Conservation (phyloP, 2,888 invertebrate genomes). For the Congeria kusceri region DNA sequence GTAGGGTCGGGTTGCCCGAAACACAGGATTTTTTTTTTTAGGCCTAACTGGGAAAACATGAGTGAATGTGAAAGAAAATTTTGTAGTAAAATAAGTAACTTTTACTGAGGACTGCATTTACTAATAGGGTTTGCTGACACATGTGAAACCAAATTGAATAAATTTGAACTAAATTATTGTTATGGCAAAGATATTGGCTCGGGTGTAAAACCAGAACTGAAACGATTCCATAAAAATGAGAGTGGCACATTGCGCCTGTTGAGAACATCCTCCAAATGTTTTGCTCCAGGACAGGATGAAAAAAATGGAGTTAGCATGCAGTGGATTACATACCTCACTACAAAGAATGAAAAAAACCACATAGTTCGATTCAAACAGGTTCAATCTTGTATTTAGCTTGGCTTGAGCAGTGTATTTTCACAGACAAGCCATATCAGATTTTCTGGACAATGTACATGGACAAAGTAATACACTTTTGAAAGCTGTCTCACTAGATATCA, state of each 20-base stretch:
- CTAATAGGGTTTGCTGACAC: constrained; percentile 43
- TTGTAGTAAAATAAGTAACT: constrained; percentile 50
- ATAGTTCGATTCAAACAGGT: constrained; percentile 26
- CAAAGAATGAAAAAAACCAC: constrained; percentile 14
- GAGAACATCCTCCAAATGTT: constrained; percentile 47
- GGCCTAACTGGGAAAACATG: constrained; percentile 36
- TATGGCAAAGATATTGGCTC: constrained; percentile 46
- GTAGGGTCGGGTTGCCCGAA: too few relatives aligned
- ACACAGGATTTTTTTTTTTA: too few relatives aligned
- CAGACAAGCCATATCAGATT: constrained; percentile 12
- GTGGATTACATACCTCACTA: constrained; percentile 44
- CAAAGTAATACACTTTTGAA: constrained; percentile 21
- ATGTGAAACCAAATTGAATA: constrained; percentile 31
- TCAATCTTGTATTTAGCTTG: constrained; percentile 24
- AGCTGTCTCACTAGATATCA: constrained; percentile 35
- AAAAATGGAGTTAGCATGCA: constrained; percentile 45
- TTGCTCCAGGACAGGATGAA: constrained; percentile 55
- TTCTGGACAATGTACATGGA: constrained; percentile 33
- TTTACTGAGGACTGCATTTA: constrained; percentile 54
- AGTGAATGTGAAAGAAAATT: constrained; percentile 11
- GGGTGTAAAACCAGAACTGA: constrained; percentile 34
- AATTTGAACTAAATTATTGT: constrained; percentile 38
- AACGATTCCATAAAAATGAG: constrained; percentile 44
- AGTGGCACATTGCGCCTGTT: constrained; percentile 51
- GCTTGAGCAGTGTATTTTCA: constrained; percentile 20